Evolutionary conservation across 2,888 invertebrate genomes (phyloP).

Genomic region (Zootermopsis nevadensis): DNA sequence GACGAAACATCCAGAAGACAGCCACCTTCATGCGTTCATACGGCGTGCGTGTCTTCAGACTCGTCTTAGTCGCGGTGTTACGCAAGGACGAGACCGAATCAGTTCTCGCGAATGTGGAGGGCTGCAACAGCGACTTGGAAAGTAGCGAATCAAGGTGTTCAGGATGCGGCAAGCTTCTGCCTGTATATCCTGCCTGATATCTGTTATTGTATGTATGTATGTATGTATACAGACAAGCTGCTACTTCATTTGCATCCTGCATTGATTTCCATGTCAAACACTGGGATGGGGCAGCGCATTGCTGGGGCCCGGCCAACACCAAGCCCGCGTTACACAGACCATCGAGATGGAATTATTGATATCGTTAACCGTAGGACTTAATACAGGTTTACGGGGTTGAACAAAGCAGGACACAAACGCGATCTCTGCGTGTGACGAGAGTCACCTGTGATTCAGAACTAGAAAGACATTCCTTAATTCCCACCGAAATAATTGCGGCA

Average conservation of each 20-base stretch:
- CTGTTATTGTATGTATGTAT: constrained; percentile 11
- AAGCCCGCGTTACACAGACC: not conserved
- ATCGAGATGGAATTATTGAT: constrained; percentile 24
- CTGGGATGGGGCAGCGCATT: not conserved
- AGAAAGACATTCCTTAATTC: no score
- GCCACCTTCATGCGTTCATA: no score
- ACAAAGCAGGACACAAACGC: not conserved
- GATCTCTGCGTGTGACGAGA: not conserved
- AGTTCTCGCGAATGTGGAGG: not conserved
- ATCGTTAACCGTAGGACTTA: not conserved
- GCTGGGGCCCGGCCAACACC: not conserved
- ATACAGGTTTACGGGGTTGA: not conserved
- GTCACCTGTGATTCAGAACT: no score
- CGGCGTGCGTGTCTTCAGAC: not conserved
- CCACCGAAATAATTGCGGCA: no score
- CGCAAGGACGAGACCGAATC: not conserved
- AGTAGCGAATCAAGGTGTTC: not conserved
- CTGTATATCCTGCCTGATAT: not conserved
- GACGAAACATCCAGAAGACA: no score
- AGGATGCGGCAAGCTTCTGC: no score
- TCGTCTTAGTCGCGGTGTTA: not conserved
- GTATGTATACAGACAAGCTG: constrained; percentile 8
- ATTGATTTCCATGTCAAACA: constrained; percentile 35
- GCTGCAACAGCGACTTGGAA: not conserved
- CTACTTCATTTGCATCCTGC: constrained; percentile 27